phyloP scores from a whole-genome alignment of 2,888 invertebrate genomes.

The Slavum lentiscoides region DNA sequence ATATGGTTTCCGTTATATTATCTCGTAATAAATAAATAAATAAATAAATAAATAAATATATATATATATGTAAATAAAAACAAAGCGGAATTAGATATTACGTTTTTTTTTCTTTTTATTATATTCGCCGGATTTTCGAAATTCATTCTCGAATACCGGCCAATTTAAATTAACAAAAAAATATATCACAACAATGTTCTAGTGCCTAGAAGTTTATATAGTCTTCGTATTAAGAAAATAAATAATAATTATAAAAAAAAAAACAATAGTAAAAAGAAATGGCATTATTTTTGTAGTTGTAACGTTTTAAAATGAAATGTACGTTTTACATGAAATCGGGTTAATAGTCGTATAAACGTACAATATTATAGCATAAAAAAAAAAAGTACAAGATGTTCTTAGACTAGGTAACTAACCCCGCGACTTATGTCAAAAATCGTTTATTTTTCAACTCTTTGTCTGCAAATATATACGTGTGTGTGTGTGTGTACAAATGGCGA shows the following conservation, averaged over 20 bases:
- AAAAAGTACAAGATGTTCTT: constrained; percentile 20
- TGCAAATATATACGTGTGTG: neutral
- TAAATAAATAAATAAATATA: no score
- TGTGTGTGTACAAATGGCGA: neutral
- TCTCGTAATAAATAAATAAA: no score
- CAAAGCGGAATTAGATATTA: constrained; percentile 19
- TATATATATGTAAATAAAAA: no score
- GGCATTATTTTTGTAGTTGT: constrained; percentile 27
- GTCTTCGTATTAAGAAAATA: constrained; percentile 46
- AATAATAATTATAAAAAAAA: constrained; percentile 38
- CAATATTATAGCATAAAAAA: constrained; percentile 20
- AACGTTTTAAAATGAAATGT: constrained; percentile 9
- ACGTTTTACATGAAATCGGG: constrained; percentile 20
- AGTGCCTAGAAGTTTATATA: constrained; percentile 28
- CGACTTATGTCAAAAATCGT: constrained; percentile 17
- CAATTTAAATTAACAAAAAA: constrained; percentile 47
- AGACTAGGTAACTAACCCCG: constrained; percentile 51
- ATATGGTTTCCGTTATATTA: no score
- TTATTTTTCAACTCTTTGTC: constrained; percentile 24
- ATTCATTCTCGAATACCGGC: constrained; percentile 14
- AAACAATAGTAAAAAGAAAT: constrained; percentile 37
- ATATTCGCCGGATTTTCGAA: constrained; percentile 26
- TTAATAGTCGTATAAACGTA: constrained; percentile 7
- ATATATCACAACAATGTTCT: constrained; percentile 52
- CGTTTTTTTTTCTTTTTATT: constrained; percentile 19